phyloP scores from a whole-genome alignment of 2,113 vertebrate genomes.

The Limanda limanda region DNA sequence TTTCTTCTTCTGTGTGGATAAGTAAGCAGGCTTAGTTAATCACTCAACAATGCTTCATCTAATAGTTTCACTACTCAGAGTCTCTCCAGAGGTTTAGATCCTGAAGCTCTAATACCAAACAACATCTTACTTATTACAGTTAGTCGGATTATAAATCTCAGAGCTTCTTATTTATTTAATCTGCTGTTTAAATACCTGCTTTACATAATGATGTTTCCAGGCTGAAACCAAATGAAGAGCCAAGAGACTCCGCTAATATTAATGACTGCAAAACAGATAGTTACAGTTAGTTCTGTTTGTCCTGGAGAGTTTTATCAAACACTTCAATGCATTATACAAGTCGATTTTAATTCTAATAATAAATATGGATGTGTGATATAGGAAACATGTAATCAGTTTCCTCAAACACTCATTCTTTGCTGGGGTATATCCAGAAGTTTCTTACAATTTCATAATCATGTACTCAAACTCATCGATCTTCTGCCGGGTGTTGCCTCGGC shows the following conservation, averaged over 20 bases:
- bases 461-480: constrained; percentile 93
- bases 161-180: constrained; percentile 47
- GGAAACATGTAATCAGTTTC: not conserved
- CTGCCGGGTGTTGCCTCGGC: constrained; percentile 93
- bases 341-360: not conserved
- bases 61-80: not conserved
- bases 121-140: constrained; percentile 20
- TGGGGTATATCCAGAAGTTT: not conserved
- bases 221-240: not conserved
- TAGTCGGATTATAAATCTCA: constrained; percentile 39
- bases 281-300: not conserved
- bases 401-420: no score
- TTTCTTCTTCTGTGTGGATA: not conserved
- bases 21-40: not conserved
- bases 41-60: not conserved
- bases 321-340: not conserved
- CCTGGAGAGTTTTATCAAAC: not conserved
- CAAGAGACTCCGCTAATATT: no score
- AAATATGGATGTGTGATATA: not conserved
- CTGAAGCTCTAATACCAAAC: constrained; percentile 21
- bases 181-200: constrained; percentile 19
- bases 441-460: constrained; percentile 85
- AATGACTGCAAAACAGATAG: not conserved
- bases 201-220: constrained; percentile 21
- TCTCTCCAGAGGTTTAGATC: constrained; percentile 7